Evolutionary conservation across 64 coral and sea anemone species (phyloP).

Genomic region (Pachyseris speciosa): DNA sequence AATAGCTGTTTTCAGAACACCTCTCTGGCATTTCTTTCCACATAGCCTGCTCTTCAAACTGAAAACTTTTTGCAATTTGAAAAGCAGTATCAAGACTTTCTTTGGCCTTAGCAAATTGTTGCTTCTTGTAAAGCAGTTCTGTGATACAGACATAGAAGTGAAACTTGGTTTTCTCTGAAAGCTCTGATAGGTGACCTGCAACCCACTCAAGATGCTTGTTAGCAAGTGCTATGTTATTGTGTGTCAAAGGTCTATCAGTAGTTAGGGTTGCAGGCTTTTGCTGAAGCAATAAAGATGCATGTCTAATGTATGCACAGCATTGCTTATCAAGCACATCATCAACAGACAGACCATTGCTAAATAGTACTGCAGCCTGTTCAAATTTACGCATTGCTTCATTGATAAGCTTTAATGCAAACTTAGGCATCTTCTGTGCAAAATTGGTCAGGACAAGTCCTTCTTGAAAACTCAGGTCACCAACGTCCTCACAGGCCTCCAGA

Average conservation of each 20-base stretch:
- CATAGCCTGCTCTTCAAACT: conserved; percentile 26
- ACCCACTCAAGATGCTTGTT: conserved; percentile 46
- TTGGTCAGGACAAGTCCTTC: conserved; percentile 81
- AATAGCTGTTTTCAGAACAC: not conserved
- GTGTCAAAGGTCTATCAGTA: not conserved
- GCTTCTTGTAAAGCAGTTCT: conserved; percentile 47
- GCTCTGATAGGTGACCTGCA: conserved; percentile 27
- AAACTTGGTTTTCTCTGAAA: conserved; percentile 74
- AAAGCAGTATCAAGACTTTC: conserved; percentile 55
- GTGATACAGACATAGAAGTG: conserved; percentile 76
- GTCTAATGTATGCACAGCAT: conserved; percentile 62
- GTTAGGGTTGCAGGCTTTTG: not conserved
- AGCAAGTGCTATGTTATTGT: not conserved
- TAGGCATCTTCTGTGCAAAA: conserved; percentile 85
- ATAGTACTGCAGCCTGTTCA: conserved; percentile 63
- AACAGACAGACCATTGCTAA: conserved; percentile 41
- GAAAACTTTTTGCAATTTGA: conserved; percentile 16
- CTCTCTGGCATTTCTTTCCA: not conserved
- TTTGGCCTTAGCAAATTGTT: conserved; percentile 60
- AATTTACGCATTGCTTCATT: conserved; percentile 85
- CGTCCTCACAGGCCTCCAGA: conserved; percentile 82
- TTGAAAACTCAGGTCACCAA: conserved; percentile 86
- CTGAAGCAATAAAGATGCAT: conserved; percentile 67
- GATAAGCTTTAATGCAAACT: conserved; percentile 77
- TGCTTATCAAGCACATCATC: conserved; percentile 62